Base-by-base conservation (phyloP, 2,888 invertebrate species). In the Drosophila putrida region DNA sequence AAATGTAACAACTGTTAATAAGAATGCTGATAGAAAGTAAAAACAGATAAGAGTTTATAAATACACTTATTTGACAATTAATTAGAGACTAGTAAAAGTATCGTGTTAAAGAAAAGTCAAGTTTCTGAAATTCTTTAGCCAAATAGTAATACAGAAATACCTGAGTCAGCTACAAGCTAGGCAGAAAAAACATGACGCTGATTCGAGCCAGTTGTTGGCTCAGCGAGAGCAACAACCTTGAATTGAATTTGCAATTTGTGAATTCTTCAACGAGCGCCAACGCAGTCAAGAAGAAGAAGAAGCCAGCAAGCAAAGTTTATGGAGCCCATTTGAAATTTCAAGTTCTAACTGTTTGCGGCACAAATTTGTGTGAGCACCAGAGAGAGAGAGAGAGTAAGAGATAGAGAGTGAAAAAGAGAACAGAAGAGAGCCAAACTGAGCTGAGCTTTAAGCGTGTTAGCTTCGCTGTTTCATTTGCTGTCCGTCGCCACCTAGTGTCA, bases 231-330 rank as follows among this genome's bases (percentile, higher is more conserved):
- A 87, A 85, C 81, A 89, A 88, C 89, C 86, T 87, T 88, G 85
- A 85, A 82, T 82, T 89, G 68, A 85, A 89, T 85, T 89, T 70
- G 81, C 84, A 88, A 83, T 86, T 88, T 78, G 76, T 80, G 71
- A 82, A 87, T 82, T 82, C 79, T 76, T 78, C 67, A 59, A 60
- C 57, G 51, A 75, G 82, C 79, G 61, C 38, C 60, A 66, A 57
- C 62, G 63, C 49, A 57, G 38, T 39, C 28, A 41, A 59, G 46
- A 58, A 73, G 44, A 51, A 73, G 47, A 39, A 9, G 20, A 20
- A 20, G 20, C 31, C 28, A 59, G 44, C 44, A 60, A 51, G 53
- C 63, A 67, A 43, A 64, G 49, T 54, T 69, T 65, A 41, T 25
- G 57, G 59, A 75, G 68, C 61, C 55, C 72, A 78, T 61, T 69